phyloP scores from a whole-genome alignment of 23 tunicate genomes.

The Botrylloides violaceus region DNA sequence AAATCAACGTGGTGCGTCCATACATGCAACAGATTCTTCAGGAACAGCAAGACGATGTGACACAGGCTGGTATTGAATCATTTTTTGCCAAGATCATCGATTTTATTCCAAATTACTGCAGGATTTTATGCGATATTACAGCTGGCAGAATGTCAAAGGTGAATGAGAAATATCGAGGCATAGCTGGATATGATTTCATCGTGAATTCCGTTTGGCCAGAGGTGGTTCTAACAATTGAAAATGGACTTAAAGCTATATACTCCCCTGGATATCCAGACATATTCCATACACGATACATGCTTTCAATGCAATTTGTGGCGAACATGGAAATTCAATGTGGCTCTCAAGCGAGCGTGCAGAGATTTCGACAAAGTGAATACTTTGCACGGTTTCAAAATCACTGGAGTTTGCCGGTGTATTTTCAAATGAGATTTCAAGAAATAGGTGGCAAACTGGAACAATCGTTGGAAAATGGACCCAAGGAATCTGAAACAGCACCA shows the following conservation, averaged over 20 bases:
- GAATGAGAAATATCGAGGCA: constrained; percentile 77
- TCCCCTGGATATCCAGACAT: constrained; percentile 62
- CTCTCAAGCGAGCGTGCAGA: constrained; percentile 75
- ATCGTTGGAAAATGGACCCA: constrained; percentile 8
- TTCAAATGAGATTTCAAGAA: constrained; percentile 89
- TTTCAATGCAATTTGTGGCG: constrained; percentile 60
- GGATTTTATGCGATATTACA: constrained; percentile 71
- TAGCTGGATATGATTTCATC: constrained; percentile 83
- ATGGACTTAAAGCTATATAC: constrained; percentile 43
- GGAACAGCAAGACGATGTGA: constrained; percentile 35
- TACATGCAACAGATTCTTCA: constrained; percentile 59
- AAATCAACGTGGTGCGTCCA: constrained; percentile 55
- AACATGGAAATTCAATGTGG: constrained; percentile 80
- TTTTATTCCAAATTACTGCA: constrained; percentile 53
- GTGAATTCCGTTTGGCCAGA: constrained; percentile 95
- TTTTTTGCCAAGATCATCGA: constrained; percentile 64
- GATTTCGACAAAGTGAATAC: constrained; percentile 68
- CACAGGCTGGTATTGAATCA: constrained; percentile 5
- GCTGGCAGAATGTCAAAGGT: constrained; percentile 71
- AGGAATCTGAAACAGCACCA: background rate
- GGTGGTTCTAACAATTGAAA: constrained; percentile 51
- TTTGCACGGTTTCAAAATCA: constrained; percentile 44
- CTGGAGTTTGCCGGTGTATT: constrained; percentile 94
- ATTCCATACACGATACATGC: constrained; percentile 64
- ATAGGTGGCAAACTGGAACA: constrained; percentile 64